A percentile compares a stretch with the other conserved stretches of the same genome.
These are phyloP conservation scores for Anoura caudifer DNA, from an alignment of 2,113 vertebrate species.

Conservation along the genomic window DNA sequence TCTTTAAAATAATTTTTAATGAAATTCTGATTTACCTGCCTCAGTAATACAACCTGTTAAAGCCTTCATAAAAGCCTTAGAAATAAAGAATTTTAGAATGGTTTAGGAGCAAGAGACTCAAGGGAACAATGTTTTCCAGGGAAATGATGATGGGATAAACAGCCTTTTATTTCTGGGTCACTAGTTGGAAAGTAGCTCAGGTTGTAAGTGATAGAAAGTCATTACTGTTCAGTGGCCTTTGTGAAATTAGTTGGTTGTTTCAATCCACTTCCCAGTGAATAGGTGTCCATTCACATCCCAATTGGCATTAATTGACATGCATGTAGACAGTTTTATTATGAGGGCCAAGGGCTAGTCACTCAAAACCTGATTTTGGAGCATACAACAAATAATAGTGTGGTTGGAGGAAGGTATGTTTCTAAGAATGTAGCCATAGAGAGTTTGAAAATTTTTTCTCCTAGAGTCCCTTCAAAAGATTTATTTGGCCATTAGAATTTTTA, in stretches of 20 bases:
- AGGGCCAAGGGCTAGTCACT: neutral
- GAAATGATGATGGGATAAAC: conserved; percentile 54
- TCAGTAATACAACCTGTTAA: neutral
- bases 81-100: conserved; percentile 31
- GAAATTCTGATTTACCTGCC: conserved; percentile 18
- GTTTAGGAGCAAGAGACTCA: conserved; percentile 31
- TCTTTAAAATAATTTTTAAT: neutral
- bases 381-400: neutral
- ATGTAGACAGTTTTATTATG: conserved; percentile 49
- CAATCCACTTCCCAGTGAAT: conserved; percentile 35
- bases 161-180: conserved; percentile 51
- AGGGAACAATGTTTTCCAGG: conserved; percentile 33
- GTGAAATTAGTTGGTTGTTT: conserved; percentile 62
- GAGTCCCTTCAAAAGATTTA: neutral
- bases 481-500: neutral
- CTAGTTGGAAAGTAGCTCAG: conserved; percentile 23
- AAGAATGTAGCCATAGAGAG: neutral
- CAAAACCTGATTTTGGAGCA: neutral
- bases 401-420: neutral
- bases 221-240: conserved; percentile 51
- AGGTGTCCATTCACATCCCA: conserved; percentile 9
- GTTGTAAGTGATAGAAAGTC: conserved; percentile 46
- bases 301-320: conserved; percentile 54
- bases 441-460: neutral
- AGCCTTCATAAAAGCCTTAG: neutral